Evolutionary conservation across 2,888 invertebrate species (phyloP).

Genomic region (Cosmopolites sordidus): DNA sequence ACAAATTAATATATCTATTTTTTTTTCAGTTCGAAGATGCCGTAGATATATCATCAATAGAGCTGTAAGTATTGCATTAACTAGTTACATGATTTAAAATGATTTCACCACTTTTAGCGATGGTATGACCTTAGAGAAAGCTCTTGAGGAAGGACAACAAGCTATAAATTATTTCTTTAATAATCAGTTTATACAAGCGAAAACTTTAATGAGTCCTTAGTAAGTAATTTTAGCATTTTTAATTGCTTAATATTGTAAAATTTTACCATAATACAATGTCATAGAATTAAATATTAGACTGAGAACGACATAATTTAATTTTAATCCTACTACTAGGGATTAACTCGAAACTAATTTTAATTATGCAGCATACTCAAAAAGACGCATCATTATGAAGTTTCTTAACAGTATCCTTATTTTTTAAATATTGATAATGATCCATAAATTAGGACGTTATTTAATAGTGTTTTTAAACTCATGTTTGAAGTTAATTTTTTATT

Average conservation of each 20-base stretch:
- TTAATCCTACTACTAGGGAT: no score
- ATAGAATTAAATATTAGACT: no score
- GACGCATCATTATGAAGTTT: no score
- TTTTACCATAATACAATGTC: no score
- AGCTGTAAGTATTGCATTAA: slow-evolving; percentile 42
- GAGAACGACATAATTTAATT: no score
- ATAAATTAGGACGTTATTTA: no score
- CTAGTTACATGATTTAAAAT: background rate
- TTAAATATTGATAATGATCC: no score
- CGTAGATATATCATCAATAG: slow-evolving; percentile 40
- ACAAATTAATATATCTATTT: background rate
- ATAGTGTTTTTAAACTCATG: no score
- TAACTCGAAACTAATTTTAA: no score
- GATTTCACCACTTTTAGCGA: slow-evolving; percentile 12
- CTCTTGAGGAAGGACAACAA: slow-evolving; percentile 70
- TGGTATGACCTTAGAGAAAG: slow-evolving; percentile 61
- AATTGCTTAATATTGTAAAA: background rate
- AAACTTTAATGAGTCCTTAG: slow-evolving; percentile 74
- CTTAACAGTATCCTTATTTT: no score
- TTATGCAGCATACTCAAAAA: no score
- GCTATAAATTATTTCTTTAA: slow-evolving; percentile 90
- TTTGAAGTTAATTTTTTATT: no score
- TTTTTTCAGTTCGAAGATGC: slow-evolving; percentile 54
- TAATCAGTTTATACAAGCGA: slow-evolving; percentile 82
- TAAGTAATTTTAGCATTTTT: slow-evolving; percentile 43